phyloP scores from a whole-genome alignment of 2,888 invertebrate genomes.

The Ectropis crepuscularia region DNA sequence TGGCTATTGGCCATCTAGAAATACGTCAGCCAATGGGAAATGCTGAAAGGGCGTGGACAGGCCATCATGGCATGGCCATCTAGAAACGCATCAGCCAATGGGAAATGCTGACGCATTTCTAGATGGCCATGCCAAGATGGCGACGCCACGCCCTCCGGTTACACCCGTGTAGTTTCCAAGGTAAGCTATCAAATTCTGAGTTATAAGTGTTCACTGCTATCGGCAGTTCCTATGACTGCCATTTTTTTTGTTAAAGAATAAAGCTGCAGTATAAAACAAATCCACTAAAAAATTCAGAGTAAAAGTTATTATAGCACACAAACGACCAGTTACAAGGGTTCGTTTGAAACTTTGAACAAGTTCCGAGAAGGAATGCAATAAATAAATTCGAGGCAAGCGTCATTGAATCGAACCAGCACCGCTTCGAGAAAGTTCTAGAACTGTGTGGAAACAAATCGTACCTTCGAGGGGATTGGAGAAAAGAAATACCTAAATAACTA shows the following conservation, averaged over 20 bases:
- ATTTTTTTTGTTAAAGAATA: not conserved
- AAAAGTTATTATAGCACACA: constrained; percentile 1
- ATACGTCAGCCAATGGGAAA: not conserved
- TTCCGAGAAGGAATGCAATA: constrained; percentile 8
- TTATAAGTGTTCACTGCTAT: no score
- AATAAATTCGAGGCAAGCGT: constrained; percentile 9
- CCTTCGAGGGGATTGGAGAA: not conserved
- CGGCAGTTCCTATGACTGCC: no score
- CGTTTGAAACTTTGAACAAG: constrained; percentile 1
- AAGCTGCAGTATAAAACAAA: not conserved
- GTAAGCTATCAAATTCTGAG: no score
- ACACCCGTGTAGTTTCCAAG: no score
- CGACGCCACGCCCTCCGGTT: no score
- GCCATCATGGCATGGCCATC: no score
- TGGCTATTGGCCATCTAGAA: no score
- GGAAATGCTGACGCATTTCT: no score
- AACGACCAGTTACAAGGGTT: constrained; percentile 7
- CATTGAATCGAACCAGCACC: constrained; percentile 8
- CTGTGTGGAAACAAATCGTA: constrained; percentile 1
- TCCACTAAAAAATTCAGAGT: not conserved
- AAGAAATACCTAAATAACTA: no score
- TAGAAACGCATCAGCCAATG: no score
- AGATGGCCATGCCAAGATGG: no score
- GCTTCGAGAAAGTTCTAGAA: constrained; percentile 2
- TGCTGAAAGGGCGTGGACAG: no score